Evolutionary conservation across 2,113 vertebrate species (phyloP), one percentile per base, ranked within the genome.

Genomic region (Platichthys flesus): DNA sequence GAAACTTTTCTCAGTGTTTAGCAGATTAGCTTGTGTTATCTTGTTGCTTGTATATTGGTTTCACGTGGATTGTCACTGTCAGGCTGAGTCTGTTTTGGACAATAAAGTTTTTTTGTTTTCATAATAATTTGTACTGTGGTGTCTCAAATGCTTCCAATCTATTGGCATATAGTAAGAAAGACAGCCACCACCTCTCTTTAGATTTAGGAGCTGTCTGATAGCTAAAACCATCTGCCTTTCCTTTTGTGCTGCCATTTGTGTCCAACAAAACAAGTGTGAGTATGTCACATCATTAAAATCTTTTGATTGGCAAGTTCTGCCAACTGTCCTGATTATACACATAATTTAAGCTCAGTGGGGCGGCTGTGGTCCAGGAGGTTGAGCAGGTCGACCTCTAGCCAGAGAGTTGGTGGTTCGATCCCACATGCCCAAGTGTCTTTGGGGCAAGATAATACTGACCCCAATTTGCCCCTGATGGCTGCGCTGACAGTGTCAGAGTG

Each of bases 91-190:
- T 67, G 69, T 86, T 92, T 90, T 88, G 52, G 81, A 87, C 79
- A 92, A 90, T 93, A 92, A 92, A 93, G 73, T 57, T 83, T 81
- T 77, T 78, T 89, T 42, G 85, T 88, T 91, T 92, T 90, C 74
- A 24, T 88, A 88, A 71, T 1, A 0, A 14, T 66, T 74, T 71
- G 59, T 67, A 12, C 31, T 57, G 16, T 18, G 2, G 16, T 16
- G 47, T 74, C 31, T 75, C 1, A 52, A 7, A 14, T 51, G 3
- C 2, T 21, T 45, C 3, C 40, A n/a, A 2, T 64, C n/a, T 20
- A 51, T 20, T 54, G n/a, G n/a, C 20, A 21, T 21, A 21, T 4
- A 21, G 18, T 9, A 21, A 10, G n/a, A 55, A 23, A 55, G 4
- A n/a, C 7, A 20, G 20, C 18, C 47, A 51, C 16, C 47, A 51